Evolutionary conservation across 2,888 invertebrate genomes (phyloP).

Genomic region (Microdon myrmicae): DNA sequence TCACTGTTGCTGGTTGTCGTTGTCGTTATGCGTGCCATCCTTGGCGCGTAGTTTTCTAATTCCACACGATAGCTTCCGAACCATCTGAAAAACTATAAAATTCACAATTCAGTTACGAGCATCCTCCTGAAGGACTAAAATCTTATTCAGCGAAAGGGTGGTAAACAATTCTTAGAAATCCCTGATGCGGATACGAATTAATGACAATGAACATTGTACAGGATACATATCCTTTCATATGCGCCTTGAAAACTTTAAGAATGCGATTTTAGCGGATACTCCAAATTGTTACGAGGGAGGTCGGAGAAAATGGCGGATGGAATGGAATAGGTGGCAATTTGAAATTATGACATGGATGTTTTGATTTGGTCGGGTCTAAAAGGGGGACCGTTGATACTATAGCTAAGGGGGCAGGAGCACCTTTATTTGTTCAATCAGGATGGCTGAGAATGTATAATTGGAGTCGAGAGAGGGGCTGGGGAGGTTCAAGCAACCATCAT

Average conservation of each 20-base stretch:
- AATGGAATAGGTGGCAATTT: conserved; percentile 12
- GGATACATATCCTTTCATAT: background rate
- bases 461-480: too few species aligned
- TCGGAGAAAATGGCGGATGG: too few species aligned
- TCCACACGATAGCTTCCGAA: conserved; percentile 29
- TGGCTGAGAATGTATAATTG: too few species aligned
- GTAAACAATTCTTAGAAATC: conserved; percentile 20
- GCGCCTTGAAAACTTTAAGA: conserved; percentile 29
- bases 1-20: too few species aligned
- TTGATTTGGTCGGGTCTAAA: too few species aligned
- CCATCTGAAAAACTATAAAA: conserved; percentile 17
- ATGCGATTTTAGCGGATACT: conserved; percentile 28
- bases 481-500: too few species aligned
- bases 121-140: conserved; percentile 15
- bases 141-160: conserved; percentile 8
- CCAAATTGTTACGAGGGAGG: background rate
- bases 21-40: conserved; percentile 1
- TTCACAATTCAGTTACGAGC: conserved; percentile 17
- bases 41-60: conserved; percentile 28
- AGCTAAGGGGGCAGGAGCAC: too few species aligned
- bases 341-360: conserved; percentile 37
- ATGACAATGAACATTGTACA: conserved; percentile 29
- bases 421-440: too few species aligned
- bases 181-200: conserved; percentile 43
- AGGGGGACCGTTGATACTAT: too few species aligned